phyloP scores from a whole-genome alignment of 2,113 vertebrate genomes.

The Tricholaema leucomelas region DNA sequence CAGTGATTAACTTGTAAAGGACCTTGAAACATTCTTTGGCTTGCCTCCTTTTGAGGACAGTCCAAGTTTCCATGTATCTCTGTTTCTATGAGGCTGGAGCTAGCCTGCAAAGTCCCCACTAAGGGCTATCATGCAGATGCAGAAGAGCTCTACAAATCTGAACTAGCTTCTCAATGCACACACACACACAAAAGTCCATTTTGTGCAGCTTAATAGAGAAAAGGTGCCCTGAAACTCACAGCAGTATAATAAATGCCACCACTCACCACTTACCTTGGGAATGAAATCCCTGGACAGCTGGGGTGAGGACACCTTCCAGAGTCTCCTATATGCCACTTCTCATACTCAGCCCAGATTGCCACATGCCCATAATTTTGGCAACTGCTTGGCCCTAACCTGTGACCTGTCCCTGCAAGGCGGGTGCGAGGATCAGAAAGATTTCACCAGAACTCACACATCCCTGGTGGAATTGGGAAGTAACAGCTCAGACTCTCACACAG shows the following conservation, averaged over 20 bases:
- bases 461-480: not conserved
- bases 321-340: not conserved
- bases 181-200: not conserved
- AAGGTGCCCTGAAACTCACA: not conserved
- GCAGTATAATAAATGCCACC: not conserved
- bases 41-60: not conserved
- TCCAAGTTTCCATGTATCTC: accelerated
- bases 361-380: not conserved
- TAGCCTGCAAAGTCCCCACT: not conserved
- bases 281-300: not conserved
- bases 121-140: not conserved
- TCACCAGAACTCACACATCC: not conserved
- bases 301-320: not conserved
- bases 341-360: not conserved
- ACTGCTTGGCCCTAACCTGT: accelerated
- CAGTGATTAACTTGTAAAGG: not conserved
- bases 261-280: not conserved
- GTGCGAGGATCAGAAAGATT: not conserved
- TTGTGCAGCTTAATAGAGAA: not conserved
- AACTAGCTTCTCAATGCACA: not conserved
- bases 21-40: not conserved
- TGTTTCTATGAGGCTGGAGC: not conserved
- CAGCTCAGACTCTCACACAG: not conserved
- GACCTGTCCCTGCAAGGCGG: not conserved
- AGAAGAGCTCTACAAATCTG: not conserved